Evolutionary conservation across 2,888 invertebrate species (phyloP).

Genomic region (Diogma glabrata): DNA sequence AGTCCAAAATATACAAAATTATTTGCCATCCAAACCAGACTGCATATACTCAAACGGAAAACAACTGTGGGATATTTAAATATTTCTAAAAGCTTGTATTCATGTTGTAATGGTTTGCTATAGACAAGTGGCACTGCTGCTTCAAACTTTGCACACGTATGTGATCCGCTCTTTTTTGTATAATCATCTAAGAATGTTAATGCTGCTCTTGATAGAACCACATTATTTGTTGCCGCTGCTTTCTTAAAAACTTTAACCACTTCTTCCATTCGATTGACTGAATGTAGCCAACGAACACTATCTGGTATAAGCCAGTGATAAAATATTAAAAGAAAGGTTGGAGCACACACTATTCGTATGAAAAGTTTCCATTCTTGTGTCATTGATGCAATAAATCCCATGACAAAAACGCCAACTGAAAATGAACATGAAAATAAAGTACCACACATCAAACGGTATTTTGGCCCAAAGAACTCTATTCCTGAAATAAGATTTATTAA

Average conservation of each 20-base stretch:
- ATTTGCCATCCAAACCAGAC: not conserved
- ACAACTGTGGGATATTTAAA: slow-evolving; percentile 22
- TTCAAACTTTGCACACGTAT: not conserved
- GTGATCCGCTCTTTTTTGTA: not conserved
- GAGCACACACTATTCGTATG: not conserved
- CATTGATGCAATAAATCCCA: not conserved
- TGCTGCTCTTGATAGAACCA: slow-evolving; percentile 23
- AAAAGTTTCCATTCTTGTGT: not conserved
- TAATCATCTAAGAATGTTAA: not conserved
- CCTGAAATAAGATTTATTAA: not conserved
- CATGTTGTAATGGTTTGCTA: not conserved
- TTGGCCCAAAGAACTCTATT: not conserved
- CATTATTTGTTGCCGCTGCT: slow-evolving; percentile 44
- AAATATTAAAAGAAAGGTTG: not conserved
- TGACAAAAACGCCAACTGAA: not conserved
- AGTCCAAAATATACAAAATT: not conserved
- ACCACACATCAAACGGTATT: not conserved
- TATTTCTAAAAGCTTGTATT: slow-evolving; percentile 12
- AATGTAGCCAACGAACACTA: slow-evolving; percentile 57
- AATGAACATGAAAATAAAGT: not conserved
- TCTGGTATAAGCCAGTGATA: slow-evolving; percentile 60
- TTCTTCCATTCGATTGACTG: slow-evolving; percentile 38
- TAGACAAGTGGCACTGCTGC: no score
- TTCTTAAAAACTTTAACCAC: slow-evolving; percentile 46
- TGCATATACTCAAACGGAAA: no score